Base-by-base conservation (phyloP, 2,113 vertebrate genomes). In the Stegastes partitus region DNA sequence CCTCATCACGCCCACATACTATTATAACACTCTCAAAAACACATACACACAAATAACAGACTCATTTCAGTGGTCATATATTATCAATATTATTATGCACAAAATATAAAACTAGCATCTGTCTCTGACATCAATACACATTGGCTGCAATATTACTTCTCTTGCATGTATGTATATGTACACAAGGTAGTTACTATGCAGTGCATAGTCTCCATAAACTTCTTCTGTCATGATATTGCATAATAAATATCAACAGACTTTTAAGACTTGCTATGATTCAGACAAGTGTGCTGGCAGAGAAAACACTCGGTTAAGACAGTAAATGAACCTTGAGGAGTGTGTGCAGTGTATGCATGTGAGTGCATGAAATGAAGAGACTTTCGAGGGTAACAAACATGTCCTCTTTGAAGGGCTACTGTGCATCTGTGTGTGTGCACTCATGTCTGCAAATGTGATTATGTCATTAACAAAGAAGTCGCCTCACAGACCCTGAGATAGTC, bases 51-150 rank as follows among this genome's bases (percentile, higher is more conserved):
- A 79, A 37, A 73, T 2, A 64, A 84, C 64, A 44, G 51, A 81
- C 77, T 75, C 31, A 69, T 72, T 50, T 76, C 50, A 82, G 74
- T 70, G 67, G 68, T 86, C 79, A 85, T 77, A 91, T 81, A 75
- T 87, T 81, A 89, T 66, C 62, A 73, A 80, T 79, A 79, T 66
- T 53, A 83, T 83, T 88, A 79, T 74, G 77, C 82, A 84, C 84
- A 86, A 89, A 92, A 91, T 89, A 92, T 72, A 92, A 90, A 92
- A 92, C 79, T 85, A 90, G 74, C 81, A 82, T 91, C 84, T 85
- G 66, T 81, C 51, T 83, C 86, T 86, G 80, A 92, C 88, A 89
- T 87, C 69, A 81, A 84, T 69, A 87, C 79, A 86, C 28, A 79
- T 76, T 76, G 86, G 80, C 83, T 85, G 84, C 53, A 77, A 70